These are phyloP conservation scores for Lepidurus arcticus DNA, from an alignment of 1,140 invertebrate genomes.

Conservation along the genomic window DNA sequence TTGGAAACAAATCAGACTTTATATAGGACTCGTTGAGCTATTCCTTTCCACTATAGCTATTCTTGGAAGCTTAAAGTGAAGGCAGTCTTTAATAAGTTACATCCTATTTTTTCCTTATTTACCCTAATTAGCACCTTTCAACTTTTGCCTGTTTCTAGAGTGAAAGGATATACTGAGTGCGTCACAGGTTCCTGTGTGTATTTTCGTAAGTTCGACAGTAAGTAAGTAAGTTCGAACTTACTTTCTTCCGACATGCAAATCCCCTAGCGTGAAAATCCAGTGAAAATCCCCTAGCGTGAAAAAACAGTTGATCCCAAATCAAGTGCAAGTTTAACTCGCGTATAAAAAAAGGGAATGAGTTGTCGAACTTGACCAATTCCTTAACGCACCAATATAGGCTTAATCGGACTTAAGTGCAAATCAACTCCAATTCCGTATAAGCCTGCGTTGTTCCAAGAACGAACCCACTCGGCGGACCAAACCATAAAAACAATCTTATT, in stretches of 20 bases:
- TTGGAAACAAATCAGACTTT: neutral
- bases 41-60: neutral
- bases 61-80: neutral
- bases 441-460: neutral
- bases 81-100: neutral
- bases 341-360: neutral
- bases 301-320: neutral
- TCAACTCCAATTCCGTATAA: neutral
- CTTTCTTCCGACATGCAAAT: neutral
- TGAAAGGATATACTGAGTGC: too few relatives aligned
- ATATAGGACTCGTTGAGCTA: conserved; percentile 2
- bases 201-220: too few relatives aligned
- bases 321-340: neutral
- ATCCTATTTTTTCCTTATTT: neutral
- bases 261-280: neutral
- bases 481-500: too few relatives aligned
- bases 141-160: neutral
- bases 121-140: neutral
- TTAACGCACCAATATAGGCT: neutral
- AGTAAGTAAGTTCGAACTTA: too few relatives aligned
- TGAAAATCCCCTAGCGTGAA: neutral
- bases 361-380: neutral
- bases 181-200: too few relatives aligned
- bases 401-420: neutral
- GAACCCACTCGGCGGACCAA: too few relatives aligned